Evolutionary conservation across 2,113 vertebrate genomes (phyloP), one percentile per base, ranked within the genome.

Genomic region (Xiphophorus couchianus): DNA sequence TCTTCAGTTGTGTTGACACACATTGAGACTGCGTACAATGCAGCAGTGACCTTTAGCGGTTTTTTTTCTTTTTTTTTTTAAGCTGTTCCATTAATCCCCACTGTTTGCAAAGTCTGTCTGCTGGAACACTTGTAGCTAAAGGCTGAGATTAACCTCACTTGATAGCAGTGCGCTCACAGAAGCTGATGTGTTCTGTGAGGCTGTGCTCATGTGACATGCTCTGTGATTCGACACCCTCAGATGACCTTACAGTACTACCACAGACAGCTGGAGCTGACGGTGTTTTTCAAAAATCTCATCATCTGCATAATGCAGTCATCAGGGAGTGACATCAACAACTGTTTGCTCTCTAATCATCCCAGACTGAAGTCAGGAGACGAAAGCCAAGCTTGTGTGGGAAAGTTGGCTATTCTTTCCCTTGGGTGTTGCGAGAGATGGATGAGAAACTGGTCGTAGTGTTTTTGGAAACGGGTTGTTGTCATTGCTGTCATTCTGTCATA

Each of bases 311-410:
- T 74, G 66, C 74, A 84, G 84, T 73, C 83, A 35, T 81, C 80
- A 63, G 79, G 82, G 82, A 83, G 78, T 44, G 69, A 86, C 77
- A 76, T 54, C 81, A 77, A 73, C 82, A 86, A 89, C 86, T 88
- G 85, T 79, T 86, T 39, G 80, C 78, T 84, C 75, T 87, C 86
- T 85, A 87, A 89, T 90, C 77, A 54, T 60, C 60, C 62, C 70
- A 83, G 83, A 77, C 82, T 78, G 37, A 83, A 78, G 48, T 62
- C 74, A 42, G 8, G 64, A 76, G 54, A 71, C 8, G 9, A 29
- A 63, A 73, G 78, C 86, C 82, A 71, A 82, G 76, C 62, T 60
- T 27, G 71, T 76, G 85, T 88, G 86, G 86, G 85, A 87, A 89
- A 76, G 35, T 62, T 90, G 83, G 84, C 87, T n/a, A 69, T 17